These are phyloP conservation scores for Eudorcas thomsonii DNA, from an alignment of 2,113 vertebrate genomes.

Conservation along the genomic window DNA sequence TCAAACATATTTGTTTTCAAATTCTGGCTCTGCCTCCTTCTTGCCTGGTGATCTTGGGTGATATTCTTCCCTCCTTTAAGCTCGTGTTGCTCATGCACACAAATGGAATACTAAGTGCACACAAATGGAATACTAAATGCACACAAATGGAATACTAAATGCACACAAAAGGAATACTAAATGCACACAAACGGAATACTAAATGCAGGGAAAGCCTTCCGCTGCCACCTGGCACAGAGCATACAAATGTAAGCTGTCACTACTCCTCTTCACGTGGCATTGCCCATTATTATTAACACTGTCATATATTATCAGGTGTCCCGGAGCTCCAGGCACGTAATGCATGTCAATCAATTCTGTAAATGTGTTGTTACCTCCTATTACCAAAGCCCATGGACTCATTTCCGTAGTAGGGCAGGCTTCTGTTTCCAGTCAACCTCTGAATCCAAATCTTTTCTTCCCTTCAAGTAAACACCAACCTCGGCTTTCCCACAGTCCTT, in stretches of 20 bases:
- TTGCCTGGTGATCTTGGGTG: not conserved
- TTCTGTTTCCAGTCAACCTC: conserved; percentile 60
- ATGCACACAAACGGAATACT: not conserved
- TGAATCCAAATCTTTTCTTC: conserved; percentile 32
- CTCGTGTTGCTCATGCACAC: not conserved
- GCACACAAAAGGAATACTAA: too few relatives aligned
- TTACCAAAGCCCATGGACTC: not conserved
- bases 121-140: not conserved
- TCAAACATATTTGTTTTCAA: not conserved
- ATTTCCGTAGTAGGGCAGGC: not conserved
- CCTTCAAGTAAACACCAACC: conserved; percentile 50
- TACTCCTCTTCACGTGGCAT: too few relatives aligned
- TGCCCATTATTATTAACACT: not conserved
- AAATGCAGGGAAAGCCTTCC: not conserved
- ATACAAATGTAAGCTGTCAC: not conserved
- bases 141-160: not conserved
- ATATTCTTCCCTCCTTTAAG: not conserved
- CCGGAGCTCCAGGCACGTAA: not conserved
- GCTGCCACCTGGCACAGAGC: not conserved
- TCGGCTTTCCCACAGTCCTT: conserved; percentile 37
- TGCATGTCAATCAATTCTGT: not conserved
- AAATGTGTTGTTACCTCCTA: not conserved
- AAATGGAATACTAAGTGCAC: not conserved
- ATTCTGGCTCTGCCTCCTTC: not conserved
- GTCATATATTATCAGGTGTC: not conserved